Base-by-base conservation (phyloP, 2,888 invertebrate species). In the Eupithecia abbreviata region DNA sequence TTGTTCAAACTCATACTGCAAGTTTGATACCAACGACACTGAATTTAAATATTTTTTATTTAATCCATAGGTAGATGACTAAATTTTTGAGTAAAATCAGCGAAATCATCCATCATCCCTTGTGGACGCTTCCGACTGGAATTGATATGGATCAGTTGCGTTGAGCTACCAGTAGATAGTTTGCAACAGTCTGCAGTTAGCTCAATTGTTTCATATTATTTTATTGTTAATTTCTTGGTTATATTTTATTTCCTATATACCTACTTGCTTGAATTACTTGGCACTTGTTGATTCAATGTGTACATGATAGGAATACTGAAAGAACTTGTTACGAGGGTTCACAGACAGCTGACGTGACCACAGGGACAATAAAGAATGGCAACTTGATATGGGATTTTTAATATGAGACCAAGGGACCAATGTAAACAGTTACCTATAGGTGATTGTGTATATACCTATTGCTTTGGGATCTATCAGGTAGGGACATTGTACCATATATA, bases 311-410 rank as follows among this genome's bases (percentile, higher is more conserved):
- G 72, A 80, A 83, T 81, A 82, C 78, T 77, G 77, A 80, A 80
- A 78, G 82, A 77, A 74, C 74, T 72, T 78, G 84, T 90, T 90
- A 91, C 91, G 88, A 87, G 90, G 91, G 91, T 91, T 85, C 80
- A 76, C 74, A 81, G 90, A 89, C 89, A 88, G 89, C 85, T 89
- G 90, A 90, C 90, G 88, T 85, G 84, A 90, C 90, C 90, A 86
- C 90, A 80, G 79, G 80, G 72, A 74, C 82, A 81, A 80, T 81
- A 78, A 79, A 81, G 78, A 75, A 77, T 71, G 84, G 80, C 83
- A 79, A 85, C 87, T 88, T 90, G 90, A 90, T 87, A 83, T 84
- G 87, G 90, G 91, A 90, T 87, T 90, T 90, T 91, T 90, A 91
- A 91, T 91, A 91, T 90, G 82, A 85, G 83, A 75, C 79, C 80